These are phyloP conservation scores for Pedetes capensis DNA, from an alignment of 2,113 vertebrate species.

Conservation along the genomic window DNA sequence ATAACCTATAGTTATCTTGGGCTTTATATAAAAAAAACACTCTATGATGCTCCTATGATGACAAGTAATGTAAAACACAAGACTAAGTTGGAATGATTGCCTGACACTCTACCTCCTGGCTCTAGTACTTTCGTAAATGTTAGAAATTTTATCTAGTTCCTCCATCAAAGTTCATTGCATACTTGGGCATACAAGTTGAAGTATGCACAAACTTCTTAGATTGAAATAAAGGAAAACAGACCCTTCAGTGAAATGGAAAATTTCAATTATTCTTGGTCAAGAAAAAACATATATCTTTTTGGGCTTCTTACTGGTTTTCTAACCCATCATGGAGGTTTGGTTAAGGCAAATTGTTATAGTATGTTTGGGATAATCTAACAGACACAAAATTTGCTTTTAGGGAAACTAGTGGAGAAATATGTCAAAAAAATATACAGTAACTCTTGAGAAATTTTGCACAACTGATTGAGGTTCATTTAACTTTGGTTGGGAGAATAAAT, in stretches of 20 bases:
- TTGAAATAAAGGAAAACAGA: background rate
- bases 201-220: background rate
- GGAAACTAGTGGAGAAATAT: background rate
- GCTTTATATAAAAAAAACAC: background rate
- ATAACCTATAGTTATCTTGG: conserved; percentile 27
- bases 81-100: background rate
- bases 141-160: background rate
- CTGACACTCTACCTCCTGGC: background rate
- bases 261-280: background rate
- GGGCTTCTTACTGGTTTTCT: background rate
- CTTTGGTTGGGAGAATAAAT: background rate
- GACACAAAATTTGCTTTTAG: background rate
- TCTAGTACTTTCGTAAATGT: background rate
- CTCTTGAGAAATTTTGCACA: background rate
- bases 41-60: background rate
- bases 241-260: background rate
- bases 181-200: background rate
- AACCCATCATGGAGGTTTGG: background rate
- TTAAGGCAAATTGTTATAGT: background rate
- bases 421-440: background rate
- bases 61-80: background rate
- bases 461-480: background rate
- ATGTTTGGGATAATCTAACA: background rate
- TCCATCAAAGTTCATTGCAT: background rate
- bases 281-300: background rate